phyloP scores from a whole-genome alignment of 2,113 vertebrate species.

The Triplophysa siluroides region DNA sequence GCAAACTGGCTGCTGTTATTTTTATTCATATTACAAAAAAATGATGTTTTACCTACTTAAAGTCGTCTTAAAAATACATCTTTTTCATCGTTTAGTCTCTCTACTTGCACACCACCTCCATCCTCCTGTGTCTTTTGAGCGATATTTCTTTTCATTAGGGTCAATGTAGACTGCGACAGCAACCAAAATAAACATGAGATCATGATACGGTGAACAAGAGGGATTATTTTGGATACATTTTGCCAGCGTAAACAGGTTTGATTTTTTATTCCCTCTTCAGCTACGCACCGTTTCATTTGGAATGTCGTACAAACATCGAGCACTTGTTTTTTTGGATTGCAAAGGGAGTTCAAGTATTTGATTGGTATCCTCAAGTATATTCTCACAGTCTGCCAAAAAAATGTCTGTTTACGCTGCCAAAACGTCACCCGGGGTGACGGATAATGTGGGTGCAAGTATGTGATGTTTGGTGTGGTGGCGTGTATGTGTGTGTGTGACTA shows the following conservation, averaged over 20 bases:
- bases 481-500: constrained; percentile 45
- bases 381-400: constrained; percentile 9
- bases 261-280: not conserved
- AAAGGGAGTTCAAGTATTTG: constrained; percentile 51
- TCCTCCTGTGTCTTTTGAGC: not conserved
- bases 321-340: constrained; percentile 31
- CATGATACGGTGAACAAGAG: not conserved
- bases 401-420: constrained; percentile 49
- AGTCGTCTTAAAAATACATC: constrained; percentile 15
- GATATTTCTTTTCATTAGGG: not conserved
- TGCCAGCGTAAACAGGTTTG: constrained; percentile 43
- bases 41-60: not conserved
- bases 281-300: constrained; percentile 15
- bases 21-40: constrained; percentile 17
- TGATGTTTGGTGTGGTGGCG: constrained; percentile 45
- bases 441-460: constrained; percentile 39
- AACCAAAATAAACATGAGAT: not conserved
- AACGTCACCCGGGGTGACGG: constrained; percentile 45
- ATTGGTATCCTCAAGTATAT: constrained; percentile 35
- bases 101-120: not conserved
- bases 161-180: not conserved
- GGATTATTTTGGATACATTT: constrained; percentile 41
- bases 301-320: constrained; percentile 35
- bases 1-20: not conserved
- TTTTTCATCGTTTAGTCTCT: constrained; percentile 5